phyloP scores from a whole-genome alignment of 2,113 vertebrate genomes.

The Anguilla japonica region DNA sequence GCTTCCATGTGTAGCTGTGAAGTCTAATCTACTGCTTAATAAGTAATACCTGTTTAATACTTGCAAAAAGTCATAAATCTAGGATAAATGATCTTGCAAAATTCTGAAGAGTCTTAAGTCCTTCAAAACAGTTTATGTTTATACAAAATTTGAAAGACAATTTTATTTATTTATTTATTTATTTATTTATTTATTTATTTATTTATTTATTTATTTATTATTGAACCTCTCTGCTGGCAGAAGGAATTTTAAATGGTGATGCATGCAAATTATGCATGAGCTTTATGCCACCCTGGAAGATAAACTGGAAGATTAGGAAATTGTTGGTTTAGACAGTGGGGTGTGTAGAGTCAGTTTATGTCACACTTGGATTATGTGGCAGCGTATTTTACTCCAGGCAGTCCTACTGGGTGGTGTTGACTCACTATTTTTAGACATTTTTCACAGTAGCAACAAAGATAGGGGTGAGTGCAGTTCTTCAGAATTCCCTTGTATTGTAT shows the following conservation, averaged over 20 bases:
- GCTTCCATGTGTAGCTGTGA: constrained; percentile 3
- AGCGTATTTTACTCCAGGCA: not conserved
- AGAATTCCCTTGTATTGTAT: not conserved
- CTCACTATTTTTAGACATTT: not conserved
- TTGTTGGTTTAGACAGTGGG: not conserved
- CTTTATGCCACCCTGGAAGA: not conserved
- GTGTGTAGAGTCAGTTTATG: not conserved
- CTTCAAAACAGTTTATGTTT: not conserved
- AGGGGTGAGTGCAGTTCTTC: not conserved
- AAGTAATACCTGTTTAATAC: not conserved
- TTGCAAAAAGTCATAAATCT: not conserved
- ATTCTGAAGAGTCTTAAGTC: not conserved
- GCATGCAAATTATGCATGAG: not conserved
- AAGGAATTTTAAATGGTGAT: not conserved
- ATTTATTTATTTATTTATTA: not conserved
- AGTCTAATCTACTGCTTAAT: not conserved
- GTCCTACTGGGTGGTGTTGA: not conserved
- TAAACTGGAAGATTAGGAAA: not conserved
- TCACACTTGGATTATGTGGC: not conserved
- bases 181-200: not conserved
- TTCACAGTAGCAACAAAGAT: not conserved
- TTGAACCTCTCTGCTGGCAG: not conserved
- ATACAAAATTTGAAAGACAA: not conserved
- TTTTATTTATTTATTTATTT: not conserved
- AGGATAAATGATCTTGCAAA: not conserved